Evolutionary conservation across 37 sponge, comb jelly and placozoan species (phyloP).

Genomic region (Beroe forskalii): DNA sequence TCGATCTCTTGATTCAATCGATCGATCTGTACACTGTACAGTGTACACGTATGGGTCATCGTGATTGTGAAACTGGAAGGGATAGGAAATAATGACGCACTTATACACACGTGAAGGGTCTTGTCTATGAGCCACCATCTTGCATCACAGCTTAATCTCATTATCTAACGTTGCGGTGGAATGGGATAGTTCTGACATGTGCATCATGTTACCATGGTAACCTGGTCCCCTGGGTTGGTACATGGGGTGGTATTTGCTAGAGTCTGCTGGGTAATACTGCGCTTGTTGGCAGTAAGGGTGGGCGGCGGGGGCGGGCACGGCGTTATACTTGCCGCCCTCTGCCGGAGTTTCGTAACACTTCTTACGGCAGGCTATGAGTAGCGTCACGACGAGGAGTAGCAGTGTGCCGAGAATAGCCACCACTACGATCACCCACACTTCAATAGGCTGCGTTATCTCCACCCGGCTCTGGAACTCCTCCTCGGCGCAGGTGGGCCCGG

Average conservation of each 20-base stretch:
- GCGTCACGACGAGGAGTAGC: background rate
- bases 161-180: slow-evolving; percentile 60
- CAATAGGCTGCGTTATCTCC: background rate
- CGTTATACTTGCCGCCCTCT: background rate
- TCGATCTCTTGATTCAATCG: too few species aligned
- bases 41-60: too few species aligned
- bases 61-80: too few species aligned
- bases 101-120: too few species aligned
- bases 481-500: slow-evolving; percentile 66
- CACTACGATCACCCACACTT: slow-evolving; percentile 44
- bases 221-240: background rate
- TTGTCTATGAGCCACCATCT: too few species aligned
- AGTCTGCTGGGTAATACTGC: background rate
- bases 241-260: background rate
- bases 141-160: slow-evolving; percentile 52
- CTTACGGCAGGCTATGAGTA: background rate
- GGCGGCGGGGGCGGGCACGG: background rate
- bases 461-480: background rate
- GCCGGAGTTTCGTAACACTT: background rate
- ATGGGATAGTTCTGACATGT: slow-evolving; percentile 33
- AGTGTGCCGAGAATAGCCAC: slow-evolving; percentile 7
- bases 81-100: too few species aligned
- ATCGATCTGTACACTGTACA: too few species aligned
- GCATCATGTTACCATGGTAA: slow-evolving; percentile 52
- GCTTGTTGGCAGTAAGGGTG: slow-evolving; percentile 17